phyloP scores from a whole-genome alignment of 2,113 vertebrate genomes.

The Bettongia penicillata region DNA sequence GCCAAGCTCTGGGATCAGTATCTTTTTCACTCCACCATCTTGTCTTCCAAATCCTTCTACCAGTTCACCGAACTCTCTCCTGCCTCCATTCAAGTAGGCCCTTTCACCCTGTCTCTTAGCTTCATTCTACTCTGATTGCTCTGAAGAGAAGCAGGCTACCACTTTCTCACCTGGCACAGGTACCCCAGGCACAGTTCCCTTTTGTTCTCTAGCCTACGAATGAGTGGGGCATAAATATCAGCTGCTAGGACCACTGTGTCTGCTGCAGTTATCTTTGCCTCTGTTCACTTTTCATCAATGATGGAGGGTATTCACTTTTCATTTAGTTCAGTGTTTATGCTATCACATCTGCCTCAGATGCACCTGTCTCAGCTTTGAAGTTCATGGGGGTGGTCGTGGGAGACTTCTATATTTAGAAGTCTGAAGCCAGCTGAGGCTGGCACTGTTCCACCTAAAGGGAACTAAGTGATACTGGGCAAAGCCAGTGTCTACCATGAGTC shows the following conservation, averaged over 20 bases:
- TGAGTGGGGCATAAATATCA: not conserved
- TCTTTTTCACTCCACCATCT: not conserved
- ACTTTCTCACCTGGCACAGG: not conserved
- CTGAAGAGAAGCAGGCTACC: not conserved
- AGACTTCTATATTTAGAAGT: not conserved
- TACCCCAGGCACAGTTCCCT: not conserved
- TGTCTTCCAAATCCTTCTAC: not conserved
- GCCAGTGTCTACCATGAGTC: not conserved
- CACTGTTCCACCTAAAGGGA: not conserved
- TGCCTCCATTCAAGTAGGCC: not conserved
- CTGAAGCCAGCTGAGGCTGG: not conserved
- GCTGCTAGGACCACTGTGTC: not conserved
- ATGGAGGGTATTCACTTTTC: not conserved
- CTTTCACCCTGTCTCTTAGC: not conserved
- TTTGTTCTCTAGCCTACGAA: not conserved
- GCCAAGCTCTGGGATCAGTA: not conserved
- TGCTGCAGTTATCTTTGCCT: not conserved
- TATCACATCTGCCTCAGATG: not conserved
- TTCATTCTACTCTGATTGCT: not conserved
- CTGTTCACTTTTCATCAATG: not conserved
- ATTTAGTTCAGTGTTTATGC: not conserved
- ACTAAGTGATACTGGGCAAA: not conserved
- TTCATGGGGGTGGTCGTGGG: not conserved
- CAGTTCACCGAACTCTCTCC: not conserved
- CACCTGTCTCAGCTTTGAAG: not conserved